Evolutionary conservation across 2,113 vertebrate species (phyloP).

Genomic region (Columba janthina): DNA sequence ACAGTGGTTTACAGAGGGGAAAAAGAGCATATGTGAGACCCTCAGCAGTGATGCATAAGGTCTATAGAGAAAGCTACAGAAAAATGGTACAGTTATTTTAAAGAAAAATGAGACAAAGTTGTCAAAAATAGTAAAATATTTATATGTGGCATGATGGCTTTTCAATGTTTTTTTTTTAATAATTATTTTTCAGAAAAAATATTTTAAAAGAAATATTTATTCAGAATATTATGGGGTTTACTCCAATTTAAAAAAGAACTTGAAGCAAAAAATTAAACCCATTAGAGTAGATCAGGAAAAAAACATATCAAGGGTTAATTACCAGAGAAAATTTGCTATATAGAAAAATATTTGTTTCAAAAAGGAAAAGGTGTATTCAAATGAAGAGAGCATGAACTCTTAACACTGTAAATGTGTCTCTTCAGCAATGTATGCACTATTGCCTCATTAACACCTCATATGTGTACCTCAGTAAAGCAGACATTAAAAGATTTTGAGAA

Average conservation of each 20-base stretch:
- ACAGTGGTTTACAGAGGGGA: neutral
- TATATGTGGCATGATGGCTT: fast-evolving
- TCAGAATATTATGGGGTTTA: neutral
- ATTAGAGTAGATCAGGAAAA: neutral
- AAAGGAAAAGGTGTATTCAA: neutral
- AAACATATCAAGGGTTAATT: neutral
- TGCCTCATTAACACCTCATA: neutral
- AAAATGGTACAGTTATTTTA: neutral
- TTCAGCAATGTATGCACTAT: neutral
- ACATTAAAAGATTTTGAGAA: neutral
- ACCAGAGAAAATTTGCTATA: neutral
- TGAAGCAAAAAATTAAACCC: neutral
- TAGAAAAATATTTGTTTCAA: neutral
- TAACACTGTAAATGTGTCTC: neutral
- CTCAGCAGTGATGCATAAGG: neutral
- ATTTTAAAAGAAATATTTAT: neutral
- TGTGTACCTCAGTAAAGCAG: neutral
- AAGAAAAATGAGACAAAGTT: neutral
- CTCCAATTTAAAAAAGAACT: neutral
- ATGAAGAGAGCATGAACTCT: neutral
- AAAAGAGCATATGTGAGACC: neutral
- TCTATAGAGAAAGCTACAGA: neutral
- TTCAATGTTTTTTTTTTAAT: neutral
- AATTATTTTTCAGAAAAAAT: neutral
- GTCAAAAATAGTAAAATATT: neutral